Evolutionary conservation across 2,113 vertebrate species (phyloP), one percentile per base, ranked within the genome.

Genomic region (Syngnathoides biaculeatus): DNA sequence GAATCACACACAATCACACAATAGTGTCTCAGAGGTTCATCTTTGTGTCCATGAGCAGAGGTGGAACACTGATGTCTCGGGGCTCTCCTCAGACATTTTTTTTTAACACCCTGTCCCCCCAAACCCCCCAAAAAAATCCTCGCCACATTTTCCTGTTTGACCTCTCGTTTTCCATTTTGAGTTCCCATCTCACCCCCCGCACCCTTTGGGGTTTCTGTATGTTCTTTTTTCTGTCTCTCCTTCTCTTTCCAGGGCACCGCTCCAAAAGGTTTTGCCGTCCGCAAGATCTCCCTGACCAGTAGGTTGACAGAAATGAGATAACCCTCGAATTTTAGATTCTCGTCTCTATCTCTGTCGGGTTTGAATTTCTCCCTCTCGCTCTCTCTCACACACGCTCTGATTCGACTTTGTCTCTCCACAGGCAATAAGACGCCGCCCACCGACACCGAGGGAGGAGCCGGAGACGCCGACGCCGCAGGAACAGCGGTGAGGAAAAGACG

Each of bases 401-500:
- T 35, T 50, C 38, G 26, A 50, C 20, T 38, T 43, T 43, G 22
- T 2, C 17, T 2, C 39, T 5, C 39, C 71, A 40, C 82, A 90
- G 91, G 82, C 79, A 90, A 60, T 68, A 92, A 92, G 79, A 77
- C 79, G 12, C 79, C 88, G 69, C 84, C 87, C 15, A 19, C 75
- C 55, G 26, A 57, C 5, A 15, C 74, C 53, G 90, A 89, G 5
- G 83, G 83, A 69, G 79, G 89, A 66, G 59, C 56, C 2, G 82
- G 67, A 14, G 89, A 90, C 0, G 0, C 92, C 2, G 93, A 91
- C 40, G 79, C 92, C 3, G 92, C 87, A 35, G 86, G 83, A 1
- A 92, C 88, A 38, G 93, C 92, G 1, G 92, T 90, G 40, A 92
- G 95, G 72, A 95, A 95, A 77, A 90, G 95, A 67, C 91, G 95